Conservation (phyloP, 2,113 vertebrate genomes). For the Syngnathus floridae region DNA sequence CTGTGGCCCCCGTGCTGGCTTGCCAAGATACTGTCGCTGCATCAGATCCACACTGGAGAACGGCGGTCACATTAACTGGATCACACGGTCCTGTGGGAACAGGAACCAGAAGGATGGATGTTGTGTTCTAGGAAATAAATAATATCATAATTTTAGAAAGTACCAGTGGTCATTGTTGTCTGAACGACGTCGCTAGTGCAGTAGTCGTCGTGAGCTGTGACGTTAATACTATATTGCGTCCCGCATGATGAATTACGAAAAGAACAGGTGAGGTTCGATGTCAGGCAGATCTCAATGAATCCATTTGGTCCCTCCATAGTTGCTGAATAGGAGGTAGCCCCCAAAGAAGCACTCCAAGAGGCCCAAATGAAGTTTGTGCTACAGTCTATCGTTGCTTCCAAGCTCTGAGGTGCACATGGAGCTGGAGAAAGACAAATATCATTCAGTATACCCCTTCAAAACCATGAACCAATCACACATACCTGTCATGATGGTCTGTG, state of each 20-base stretch:
- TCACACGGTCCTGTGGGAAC: slow-evolving; percentile 53
- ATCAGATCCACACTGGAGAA: slow-evolving; percentile 53
- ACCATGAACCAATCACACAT: background rate
- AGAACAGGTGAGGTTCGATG: slow-evolving; percentile 36
- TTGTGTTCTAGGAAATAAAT: background rate
- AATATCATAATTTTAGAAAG: background rate
- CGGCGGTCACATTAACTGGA: slow-evolving; percentile 46
- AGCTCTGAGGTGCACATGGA: slow-evolving; percentile 45
- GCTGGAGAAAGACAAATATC: slow-evolving; percentile 24
- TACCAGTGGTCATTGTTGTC: slow-evolving; percentile 32
- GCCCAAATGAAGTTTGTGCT: slow-evolving; percentile 37
- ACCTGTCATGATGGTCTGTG: slow-evolving; percentile 45
- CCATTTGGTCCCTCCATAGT: slow-evolving; percentile 32
- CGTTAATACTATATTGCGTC: slow-evolving; percentile 45
- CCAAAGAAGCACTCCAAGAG: slow-evolving; percentile 40
- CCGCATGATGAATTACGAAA: slow-evolving; percentile 45
- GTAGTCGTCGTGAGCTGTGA: slow-evolving; percentile 18
- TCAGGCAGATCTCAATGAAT: slow-evolving; percentile 30
- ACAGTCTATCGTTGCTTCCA: slow-evolving; percentile 34
- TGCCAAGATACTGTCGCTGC: slow-evolving; percentile 54
- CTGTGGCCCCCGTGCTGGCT: slow-evolving; percentile 32
- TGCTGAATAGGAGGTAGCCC: slow-evolving; percentile 42
- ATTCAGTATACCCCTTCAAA: background rate
- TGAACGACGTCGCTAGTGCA: slow-evolving; percentile 48
- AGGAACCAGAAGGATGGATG: background rate